phyloP scores from a whole-genome alignment of 2,888 invertebrate species.

The Stenchaetothrips biformis region DNA sequence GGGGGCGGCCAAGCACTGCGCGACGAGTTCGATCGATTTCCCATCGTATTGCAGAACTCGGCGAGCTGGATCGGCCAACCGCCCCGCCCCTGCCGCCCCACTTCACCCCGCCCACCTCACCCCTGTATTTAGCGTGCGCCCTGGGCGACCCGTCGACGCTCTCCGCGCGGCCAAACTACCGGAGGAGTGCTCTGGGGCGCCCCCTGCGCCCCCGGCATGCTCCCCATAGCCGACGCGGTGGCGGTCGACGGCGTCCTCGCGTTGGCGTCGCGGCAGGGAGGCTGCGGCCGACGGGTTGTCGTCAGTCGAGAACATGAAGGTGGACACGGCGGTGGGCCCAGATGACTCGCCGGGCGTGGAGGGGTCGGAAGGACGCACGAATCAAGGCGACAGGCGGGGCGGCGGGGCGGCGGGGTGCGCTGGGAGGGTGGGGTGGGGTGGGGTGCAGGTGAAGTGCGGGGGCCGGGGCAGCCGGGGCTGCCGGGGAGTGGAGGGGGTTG shows the following conservation, averaged over 20 bases:
- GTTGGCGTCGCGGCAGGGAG: not conserved
- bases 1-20: not conserved
- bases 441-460: not conserved
- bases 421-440: not conserved
- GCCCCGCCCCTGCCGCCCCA: not conserved
- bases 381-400: too few relatives aligned
- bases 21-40: not conserved
- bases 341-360: too few relatives aligned
- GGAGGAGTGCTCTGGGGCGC: not conserved
- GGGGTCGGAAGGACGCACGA: too few relatives aligned
- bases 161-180: too few relatives aligned
- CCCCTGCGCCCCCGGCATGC: not conserved
- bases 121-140: not conserved
- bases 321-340: too few relatives aligned
- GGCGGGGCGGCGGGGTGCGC: too few relatives aligned
- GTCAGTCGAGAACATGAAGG: not conserved
- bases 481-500: not conserved
- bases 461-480: not conserved
- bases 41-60: not conserved
- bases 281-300: not conserved
- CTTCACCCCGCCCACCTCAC: not conserved
- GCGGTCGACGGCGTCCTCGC: not conserved
- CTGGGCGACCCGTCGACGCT: too few relatives aligned
- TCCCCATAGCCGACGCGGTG: not conserved
- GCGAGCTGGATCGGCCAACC: not conserved